Conservation (phyloP, 2,888 invertebrate genomes). For the Tetheella fluctuosa region DNA sequence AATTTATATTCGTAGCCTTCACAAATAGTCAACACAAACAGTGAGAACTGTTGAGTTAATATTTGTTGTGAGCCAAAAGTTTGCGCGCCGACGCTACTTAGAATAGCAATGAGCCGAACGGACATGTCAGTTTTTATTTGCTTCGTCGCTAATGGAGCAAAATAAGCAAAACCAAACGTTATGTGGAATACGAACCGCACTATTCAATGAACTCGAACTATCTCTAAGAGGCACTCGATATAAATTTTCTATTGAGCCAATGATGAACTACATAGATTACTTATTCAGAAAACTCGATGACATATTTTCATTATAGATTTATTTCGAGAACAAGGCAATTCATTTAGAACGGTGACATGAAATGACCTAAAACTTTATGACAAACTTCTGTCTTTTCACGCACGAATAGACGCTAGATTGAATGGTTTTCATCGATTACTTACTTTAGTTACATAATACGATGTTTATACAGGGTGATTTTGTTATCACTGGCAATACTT, state of each 20-base stretch:
- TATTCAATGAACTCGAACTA: background rate
- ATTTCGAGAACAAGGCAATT: conserved; percentile 3
- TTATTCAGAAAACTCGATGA: conserved; percentile 4
- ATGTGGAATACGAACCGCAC: background rate
- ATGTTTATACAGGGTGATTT: background rate
- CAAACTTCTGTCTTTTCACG: conserved; percentile 1
- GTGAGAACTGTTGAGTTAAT: conserved; percentile 33
- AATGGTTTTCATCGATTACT: background rate
- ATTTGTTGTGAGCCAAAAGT: conserved; percentile 40
- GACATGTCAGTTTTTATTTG: conserved; percentile 57
- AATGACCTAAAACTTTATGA: conserved; percentile 6
- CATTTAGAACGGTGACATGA: background rate
- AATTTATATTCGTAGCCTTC: conserved; percentile 20
- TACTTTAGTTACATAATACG: background rate
- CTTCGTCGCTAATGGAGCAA: conserved; percentile 36
- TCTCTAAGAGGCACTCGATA: background rate
- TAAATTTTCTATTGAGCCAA: background rate
- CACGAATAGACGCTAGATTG: conserved; percentile 21
- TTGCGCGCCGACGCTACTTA: conserved; percentile 27
- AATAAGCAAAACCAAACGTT: conserved; percentile 32
- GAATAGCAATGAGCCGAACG: conserved; percentile 41
- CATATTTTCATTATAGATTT: background rate
- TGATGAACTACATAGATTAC: background rate
- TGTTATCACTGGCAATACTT: too few species aligned
- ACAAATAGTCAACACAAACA: conserved; percentile 39